Percentiles rank a stretch among this genome's conserved stretches.
Conservation (phyloP, 2,797 vertebrate species). For the Lophius americanus region DNA sequence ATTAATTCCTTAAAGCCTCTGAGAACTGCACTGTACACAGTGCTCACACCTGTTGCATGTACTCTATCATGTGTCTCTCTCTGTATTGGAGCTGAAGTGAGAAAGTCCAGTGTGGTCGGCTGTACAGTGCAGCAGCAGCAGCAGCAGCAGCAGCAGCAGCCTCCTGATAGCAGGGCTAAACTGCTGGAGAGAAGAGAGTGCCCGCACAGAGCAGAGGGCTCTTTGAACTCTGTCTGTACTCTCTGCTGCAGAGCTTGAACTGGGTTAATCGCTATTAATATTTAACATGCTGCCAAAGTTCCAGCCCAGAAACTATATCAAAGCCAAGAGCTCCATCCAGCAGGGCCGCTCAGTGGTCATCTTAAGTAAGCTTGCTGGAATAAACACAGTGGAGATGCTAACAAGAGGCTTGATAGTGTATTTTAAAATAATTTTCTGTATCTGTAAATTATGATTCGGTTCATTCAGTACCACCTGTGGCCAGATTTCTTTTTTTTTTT, state of each 20-base stretch:
- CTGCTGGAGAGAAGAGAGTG: constrained; percentile 79
- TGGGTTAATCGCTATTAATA: constrained; percentile 88
- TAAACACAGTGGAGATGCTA: constrained; percentile 68
- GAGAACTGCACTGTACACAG: constrained; percentile 64
- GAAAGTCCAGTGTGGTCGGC: constrained; percentile 67
- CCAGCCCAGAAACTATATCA: constrained; percentile 85
- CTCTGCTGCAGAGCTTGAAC: constrained; percentile 84
- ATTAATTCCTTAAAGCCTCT: constrained; percentile 73
- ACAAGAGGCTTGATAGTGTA: constrained; percentile 67
- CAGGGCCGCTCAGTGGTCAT: constrained; percentile 68
- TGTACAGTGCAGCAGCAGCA: constrained; percentile 72
- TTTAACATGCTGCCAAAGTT: constrained; percentile 85
- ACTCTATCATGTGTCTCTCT: constrained; percentile 57
- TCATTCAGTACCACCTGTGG: no score
- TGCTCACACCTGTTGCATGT: constrained; percentile 72
- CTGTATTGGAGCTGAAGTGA: constrained; percentile 65
- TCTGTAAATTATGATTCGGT: no score
- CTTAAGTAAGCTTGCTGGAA: constrained; percentile 63
- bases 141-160: constrained; percentile 62
- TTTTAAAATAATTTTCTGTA: constrained; percentile 25
- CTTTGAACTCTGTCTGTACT: constrained; percentile 86
- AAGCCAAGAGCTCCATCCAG: constrained; percentile 81
- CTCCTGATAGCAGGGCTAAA: constrained; percentile 81
- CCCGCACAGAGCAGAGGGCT: constrained; percentile 82
- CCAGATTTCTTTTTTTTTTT: background rate